phyloP scores from a whole-genome alignment of 2,797 vertebrate species.

The Pseudocheirus occidentalis region DNA sequence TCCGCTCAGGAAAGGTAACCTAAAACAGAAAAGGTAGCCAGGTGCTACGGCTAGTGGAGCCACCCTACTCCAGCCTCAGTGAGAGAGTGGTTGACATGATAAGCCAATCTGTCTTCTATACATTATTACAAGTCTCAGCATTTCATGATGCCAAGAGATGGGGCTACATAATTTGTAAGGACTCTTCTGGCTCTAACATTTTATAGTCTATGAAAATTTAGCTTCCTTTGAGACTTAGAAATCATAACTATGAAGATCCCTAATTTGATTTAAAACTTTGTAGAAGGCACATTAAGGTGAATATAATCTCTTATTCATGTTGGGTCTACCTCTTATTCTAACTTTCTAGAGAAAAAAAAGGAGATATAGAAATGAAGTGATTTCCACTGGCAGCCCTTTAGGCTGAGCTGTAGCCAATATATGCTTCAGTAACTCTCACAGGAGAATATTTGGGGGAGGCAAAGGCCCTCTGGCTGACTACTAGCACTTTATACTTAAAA shows the following conservation, averaged over 20 bases:
- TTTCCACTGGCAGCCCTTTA: not conserved
- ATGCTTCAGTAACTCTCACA: slow-evolving; percentile 1
- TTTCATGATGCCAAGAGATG: not conserved
- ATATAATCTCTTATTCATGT: not conserved
- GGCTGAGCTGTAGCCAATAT: not conserved
- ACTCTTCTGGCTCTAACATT: not conserved
- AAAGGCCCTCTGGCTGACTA: not conserved
- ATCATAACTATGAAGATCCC: not conserved
- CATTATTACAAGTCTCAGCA: not conserved
- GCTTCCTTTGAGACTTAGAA: not conserved
- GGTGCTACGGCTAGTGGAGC: not conserved
- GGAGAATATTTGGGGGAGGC: not conserved
- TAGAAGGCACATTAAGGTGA: not conserved
- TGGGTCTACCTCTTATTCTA: not conserved
- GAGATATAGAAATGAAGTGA: slow-evolving; percentile 3
- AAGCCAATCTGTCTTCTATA: not conserved
- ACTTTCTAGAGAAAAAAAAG: slow-evolving; percentile 29
- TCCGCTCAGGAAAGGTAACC: not conserved
- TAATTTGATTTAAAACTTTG: not conserved
- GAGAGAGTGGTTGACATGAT: not conserved
- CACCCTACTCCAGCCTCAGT: not conserved
- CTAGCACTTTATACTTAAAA: not conserved
- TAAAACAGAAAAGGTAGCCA: not conserved
- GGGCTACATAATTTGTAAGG: not conserved
- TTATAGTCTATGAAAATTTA: slow-evolving; percentile 25